Base-by-base conservation (phyloP, 2,113 vertebrate genomes). In the Symphodus melops region DNA sequence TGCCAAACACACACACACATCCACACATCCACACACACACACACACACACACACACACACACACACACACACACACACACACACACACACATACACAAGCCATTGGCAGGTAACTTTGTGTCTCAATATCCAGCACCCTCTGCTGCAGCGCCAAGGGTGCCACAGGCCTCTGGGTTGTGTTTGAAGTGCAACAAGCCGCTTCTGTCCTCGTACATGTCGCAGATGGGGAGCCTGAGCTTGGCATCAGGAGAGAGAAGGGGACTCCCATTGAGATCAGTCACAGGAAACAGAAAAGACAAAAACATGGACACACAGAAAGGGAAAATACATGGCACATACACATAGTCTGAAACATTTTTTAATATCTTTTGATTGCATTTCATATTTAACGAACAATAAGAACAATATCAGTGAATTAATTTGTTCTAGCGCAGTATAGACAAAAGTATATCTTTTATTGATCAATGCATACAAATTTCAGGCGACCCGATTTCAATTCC, bases 171-270 rank as follows among this genome's bases (percentile, higher is more conserved):
- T 72, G 33, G 14, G 69, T 48, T 72, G 67, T 41, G 44, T 92
- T 91, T 92, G 85, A 91, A 86, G 87, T 87, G 73, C 75, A 86
- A 90, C 84, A 89, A 87, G 89, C 68, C 55, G 8, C 75, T 68
- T 84, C 85, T 80, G 74, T 86, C 68, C 83, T 82, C 70, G 23
- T 81, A 58, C 81, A 68, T 71, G 86, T 85, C 75, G 13, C 89
- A 88, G 86, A 90, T 87, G 84, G 89, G 82, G 81, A 91, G 87
- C 84, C 72, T 46, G 59, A 87, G 79, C 85, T 79, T 80, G 83
- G 84, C 89, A 77, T 46, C 28, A 10, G 59, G 73, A 77, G 68
- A 87, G 70, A 86, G 68, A 79, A 72, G 65, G 69, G 66, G 76
- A 79, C 72, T 90, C 86, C 84, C 68, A 61, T 56, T 53, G 79